These are phyloP conservation scores for Drosophila ezoana DNA, from an alignment of 2,888 invertebrate genomes.

Conservation along the genomic window DNA sequence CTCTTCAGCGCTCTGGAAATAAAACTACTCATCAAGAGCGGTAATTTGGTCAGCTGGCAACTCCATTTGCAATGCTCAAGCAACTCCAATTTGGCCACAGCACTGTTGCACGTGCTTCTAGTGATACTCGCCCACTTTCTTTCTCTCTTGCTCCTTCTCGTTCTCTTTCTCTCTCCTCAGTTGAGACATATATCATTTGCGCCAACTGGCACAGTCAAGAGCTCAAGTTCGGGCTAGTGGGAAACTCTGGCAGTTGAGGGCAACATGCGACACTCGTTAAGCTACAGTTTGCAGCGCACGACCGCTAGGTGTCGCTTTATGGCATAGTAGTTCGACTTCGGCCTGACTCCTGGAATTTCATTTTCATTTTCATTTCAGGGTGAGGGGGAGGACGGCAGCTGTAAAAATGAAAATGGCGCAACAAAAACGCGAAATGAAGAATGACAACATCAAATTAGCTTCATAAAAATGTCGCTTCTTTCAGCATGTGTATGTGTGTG, in stretches of 20 bases:
- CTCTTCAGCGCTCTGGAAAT: neutral
- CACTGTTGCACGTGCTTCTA: constrained; percentile 24
- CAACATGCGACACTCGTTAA: constrained; percentile 54
- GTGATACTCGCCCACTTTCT: neutral
- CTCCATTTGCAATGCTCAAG: constrained; percentile 13
- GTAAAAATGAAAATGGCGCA: constrained; percentile 74
- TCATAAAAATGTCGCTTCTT: constrained; percentile 71
- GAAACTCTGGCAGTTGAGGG: constrained; percentile 30
- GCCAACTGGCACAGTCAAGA: constrained; percentile 30
- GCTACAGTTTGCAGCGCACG: constrained; percentile 53
- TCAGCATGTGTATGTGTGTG: constrained; percentile 10
- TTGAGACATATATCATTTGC: constrained; percentile 13
- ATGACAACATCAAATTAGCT: constrained; percentile 79
- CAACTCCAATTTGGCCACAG: constrained; percentile 26
- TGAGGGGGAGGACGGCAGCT: constrained; percentile 10
- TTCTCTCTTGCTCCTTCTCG: neutral
- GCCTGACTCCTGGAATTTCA: constrained; percentile 35
- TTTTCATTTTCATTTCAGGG: constrained; percentile 22
- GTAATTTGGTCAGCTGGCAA: constrained; percentile 7
- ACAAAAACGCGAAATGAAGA: constrained; percentile 77
- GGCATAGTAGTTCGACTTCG: constrained; percentile 33
- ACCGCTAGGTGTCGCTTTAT: constrained; percentile 68
- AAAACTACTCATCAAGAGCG: neutral
- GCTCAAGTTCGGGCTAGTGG: constrained; percentile 10
- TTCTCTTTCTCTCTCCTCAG: neutral